Base-by-base conservation (phyloP, 2,888 invertebrate species). In the Microchrysa polita region DNA sequence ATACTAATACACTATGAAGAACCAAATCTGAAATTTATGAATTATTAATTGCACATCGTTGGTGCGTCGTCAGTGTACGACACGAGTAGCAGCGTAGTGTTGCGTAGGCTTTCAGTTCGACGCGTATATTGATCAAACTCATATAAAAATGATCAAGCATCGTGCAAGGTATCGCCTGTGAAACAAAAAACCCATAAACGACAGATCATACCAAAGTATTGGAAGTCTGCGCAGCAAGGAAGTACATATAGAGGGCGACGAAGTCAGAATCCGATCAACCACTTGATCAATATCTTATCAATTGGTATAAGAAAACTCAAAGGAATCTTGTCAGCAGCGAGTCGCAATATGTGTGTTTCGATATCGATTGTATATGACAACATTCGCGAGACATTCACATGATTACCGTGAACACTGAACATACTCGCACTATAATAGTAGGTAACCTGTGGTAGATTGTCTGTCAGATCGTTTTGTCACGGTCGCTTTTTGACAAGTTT, bases 381-480 rank as follows among this genome's bases (percentile, higher is more conserved):
- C 53, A 67, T 67, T 53, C 7, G n/a, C 67, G 34, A 65, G 65
- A 65, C 65, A 65, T 65, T 65, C 53, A 12, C 34, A 53, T 67
- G 67, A 67, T 67, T 57, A 55, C 20, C 69, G 69, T 57, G 69
- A 57, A 69, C 69, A 34, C 27, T 34, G 27, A 34, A 34, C 27
- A 34, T 2, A 34, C 27, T 40, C 40, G n/a, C n/a, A 69, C 55
- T 69, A 69, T n/a, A n/a, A n/a, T n/a, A n/a, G n/a, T n/a, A n/a
- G n/a, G n/a, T n/a, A n/a, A n/a, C 40, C 57, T 69, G 18, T n/a
- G n/a, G n/a, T 40, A 69, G 57, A 69, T 69, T 69, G 69, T 69
- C 69, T 55, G n/a, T n/a, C n/a, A n/a, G 18, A 69, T 69, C 69
- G 69, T 69, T 69, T 55, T 57, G 57, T 69, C 69, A 55, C 69